Conservation (phyloP, 2,113 vertebrate genomes). For the Proterorhinus semilunaris region DNA sequence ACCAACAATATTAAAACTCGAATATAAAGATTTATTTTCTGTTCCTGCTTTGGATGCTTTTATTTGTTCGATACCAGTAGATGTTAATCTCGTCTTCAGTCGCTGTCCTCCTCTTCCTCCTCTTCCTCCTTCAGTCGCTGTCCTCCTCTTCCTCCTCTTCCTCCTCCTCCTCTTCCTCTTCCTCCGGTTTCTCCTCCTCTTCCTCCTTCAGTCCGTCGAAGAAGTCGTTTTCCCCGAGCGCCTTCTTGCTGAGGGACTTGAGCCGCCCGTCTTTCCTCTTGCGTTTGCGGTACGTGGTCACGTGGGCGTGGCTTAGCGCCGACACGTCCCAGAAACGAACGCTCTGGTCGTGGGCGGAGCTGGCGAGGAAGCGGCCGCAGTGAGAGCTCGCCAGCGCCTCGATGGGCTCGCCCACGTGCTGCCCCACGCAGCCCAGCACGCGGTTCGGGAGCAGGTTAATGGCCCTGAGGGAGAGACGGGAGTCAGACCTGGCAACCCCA, state of each 20-base stretch:
- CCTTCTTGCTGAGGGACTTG: slow-evolving; percentile 85
- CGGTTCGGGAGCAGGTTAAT: slow-evolving; percentile 90
- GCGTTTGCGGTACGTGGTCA: slow-evolving; percentile 86
- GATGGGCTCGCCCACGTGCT: slow-evolving; percentile 88
- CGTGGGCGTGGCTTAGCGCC: slow-evolving; percentile 64
- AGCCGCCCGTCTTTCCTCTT: slow-evolving; percentile 85
- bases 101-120: background rate
- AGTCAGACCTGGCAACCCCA: no score
- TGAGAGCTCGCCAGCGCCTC: slow-evolving; percentile 83
- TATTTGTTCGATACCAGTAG: no score
- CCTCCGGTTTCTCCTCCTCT: slow-evolving; percentile 27
- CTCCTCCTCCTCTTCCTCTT: slow-evolving; percentile 10
- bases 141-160: slow-evolving; percentile 40
- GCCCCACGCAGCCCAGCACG: slow-evolving; percentile 89
- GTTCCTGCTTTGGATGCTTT: no score
- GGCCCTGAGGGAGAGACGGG: slow-evolving; percentile 71
- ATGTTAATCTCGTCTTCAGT: no score
- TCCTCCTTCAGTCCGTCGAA: slow-evolving; percentile 79
- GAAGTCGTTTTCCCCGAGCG: slow-evolving; percentile 83
- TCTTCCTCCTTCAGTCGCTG: slow-evolving; percentile 37
- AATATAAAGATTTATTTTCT: no score
- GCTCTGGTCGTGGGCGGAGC: slow-evolving; percentile 90
- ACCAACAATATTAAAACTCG: no score
- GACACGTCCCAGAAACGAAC: slow-evolving; percentile 95
- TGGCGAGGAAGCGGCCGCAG: slow-evolving; percentile 81